Evolutionary conservation across 2,797 vertebrate species (phyloP), one percentile per base, ranked within the genome.

Genomic region (Sylvilagus floridanus): DNA sequence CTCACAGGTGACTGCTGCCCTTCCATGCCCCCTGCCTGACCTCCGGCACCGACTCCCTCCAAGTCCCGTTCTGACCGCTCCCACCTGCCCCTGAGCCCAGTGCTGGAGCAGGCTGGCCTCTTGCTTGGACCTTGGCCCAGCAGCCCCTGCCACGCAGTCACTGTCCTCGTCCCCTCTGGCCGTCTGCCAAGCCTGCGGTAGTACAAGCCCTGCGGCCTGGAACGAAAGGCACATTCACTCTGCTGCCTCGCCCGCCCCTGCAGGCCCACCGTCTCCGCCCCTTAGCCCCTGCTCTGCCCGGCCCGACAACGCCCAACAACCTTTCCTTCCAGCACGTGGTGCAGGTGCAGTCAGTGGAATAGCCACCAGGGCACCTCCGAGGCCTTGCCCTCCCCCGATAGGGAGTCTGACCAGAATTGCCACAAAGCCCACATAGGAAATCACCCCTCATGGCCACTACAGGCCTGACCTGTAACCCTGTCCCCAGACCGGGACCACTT

Each of bases 401-500:
- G 68, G 92, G 28, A 28, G 11, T 28, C 30, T 9, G 0, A 2
- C 50, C 35, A 50, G 75, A 79, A 65, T 68, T 0, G 0, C 73
- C 10, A 47, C 42, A 28, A 3, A 26, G 32, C 10, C 32, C 17
- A 54, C 22, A 47, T 52, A 6, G 76, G 50, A 87, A 54, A 65
- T 35, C 69, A 22, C 11, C 42, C n/a, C 73, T 84, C 30, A 24
- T 3, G 19, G 57, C 19, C 28, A 24, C 62, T 26, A 0, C 32
- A 47, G 19, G 3, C 57, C 57, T 96, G 50, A 94, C 60, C 57
- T 89, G 69, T 77, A 30, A 81, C 50, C 57, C 57, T 84, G 50
- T 76, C 88, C 65, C 21, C 42, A 99, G 99, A 99, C 98, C 99
- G 99, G 95, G 99, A 99, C 98, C 99, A 99, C 98, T 99, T 99